Evolutionary conservation across 2,888 invertebrate genomes (phyloP), one percentile per base, ranked within the genome.

Genomic region (Rotaria socialis): DNA sequence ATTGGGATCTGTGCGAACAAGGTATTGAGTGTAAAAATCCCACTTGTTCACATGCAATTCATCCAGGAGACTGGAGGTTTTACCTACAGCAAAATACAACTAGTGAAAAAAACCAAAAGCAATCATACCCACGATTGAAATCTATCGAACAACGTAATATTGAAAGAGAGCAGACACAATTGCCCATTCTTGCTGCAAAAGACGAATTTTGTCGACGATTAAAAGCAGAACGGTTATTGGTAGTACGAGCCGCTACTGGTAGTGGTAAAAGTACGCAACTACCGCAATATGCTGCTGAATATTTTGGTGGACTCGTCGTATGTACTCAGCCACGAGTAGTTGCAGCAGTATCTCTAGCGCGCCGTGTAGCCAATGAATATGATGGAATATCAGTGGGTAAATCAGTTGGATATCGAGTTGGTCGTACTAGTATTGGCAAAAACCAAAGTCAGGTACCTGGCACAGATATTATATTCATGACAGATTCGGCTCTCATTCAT

Each of bases 301-400:
- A 94, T 87, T 95, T 95, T 89, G 96, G 95, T 95, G 91, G 94
- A 85, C 87, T 94, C 87, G 94, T 98, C 85, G 96, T 95, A 84
- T 93, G 99, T 87, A 96, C 97, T 4, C 96, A 98, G 90, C 97
- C 97, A 0, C 93, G 97, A 19, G 93, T 97, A 86, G 94, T 96
- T 0, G 96, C 96, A 0, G 96, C 96, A 0, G 94, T 96, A 47
- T 86, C 92, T 91, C 92, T 97, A 27, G 96, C 97, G 0, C 93
- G 93, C 87, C 93, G 97, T 85, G 96, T 97, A 4, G 95, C 97
- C 0, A 95, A 95, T 88, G 97, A 98, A 92, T 93, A 94, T 84
- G 95, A 95, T 0, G 93, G 94, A 58, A 90, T 93, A 19, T 93
- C 67, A 14, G 27, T 67, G 11, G 67, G 67, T 27, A n/a, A 10